Conservation (phyloP, 2,888 invertebrate genomes). For the Scrobipalpa atriplicella region DNA sequence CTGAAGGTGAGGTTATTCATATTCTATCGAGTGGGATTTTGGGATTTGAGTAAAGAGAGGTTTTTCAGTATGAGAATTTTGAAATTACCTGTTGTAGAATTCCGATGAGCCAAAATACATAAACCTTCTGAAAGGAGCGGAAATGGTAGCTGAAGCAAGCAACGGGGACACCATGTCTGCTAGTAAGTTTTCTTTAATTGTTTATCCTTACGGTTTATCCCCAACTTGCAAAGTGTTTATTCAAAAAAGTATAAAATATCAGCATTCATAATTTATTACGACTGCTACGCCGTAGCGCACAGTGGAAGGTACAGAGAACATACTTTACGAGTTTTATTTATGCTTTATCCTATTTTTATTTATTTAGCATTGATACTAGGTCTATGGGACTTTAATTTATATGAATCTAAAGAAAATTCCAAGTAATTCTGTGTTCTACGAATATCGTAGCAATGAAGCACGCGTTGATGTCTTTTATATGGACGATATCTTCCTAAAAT, state of each 20-base stretch:
- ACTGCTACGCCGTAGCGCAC: too few relatives aligned
- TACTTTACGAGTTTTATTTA: too few relatives aligned
- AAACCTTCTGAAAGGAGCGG: slow-evolving; percentile 82
- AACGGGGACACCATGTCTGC: slow-evolving; percentile 57
- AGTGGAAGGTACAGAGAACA: too few relatives aligned
- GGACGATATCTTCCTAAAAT: too few relatives aligned
- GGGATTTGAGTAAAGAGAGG: too few relatives aligned
- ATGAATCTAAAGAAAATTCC: too few relatives aligned
- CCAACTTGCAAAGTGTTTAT: background rate
- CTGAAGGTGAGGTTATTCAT: slow-evolving; percentile 57
- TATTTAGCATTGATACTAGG: too few relatives aligned
- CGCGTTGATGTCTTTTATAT: background rate
- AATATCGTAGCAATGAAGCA: background rate
- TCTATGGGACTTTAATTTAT: too few relatives aligned
- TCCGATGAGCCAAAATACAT: slow-evolving; percentile 84
- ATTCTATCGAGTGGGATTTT: too few relatives aligned
- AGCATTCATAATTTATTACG: background rate
- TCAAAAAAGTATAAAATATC: background rate
- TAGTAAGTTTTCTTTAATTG: slow-evolving; percentile 42
- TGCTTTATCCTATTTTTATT: too few relatives aligned
- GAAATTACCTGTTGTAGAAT: slow-evolving; percentile 56
- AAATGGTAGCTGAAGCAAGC: slow-evolving; percentile 68
- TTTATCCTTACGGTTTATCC: too few relatives aligned
- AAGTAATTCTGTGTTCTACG: too few relatives aligned
- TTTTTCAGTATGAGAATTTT: slow-evolving; percentile 1